phyloP scores from a whole-genome alignment of 2,888 invertebrate species.

The Lepidocyrtinus sp. region DNA sequence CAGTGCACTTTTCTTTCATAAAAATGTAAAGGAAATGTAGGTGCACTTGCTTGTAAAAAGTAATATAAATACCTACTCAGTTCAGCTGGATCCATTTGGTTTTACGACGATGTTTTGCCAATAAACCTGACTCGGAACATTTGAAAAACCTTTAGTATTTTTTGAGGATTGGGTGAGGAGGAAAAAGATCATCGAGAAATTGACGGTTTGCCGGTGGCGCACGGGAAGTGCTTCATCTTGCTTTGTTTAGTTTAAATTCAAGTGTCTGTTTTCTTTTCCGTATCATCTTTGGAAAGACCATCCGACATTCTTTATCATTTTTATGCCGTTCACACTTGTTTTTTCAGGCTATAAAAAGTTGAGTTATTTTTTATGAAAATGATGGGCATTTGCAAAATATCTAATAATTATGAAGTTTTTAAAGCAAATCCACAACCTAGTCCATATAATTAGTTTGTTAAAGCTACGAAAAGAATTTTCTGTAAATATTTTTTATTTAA shows the following conservation, averaged over 20 bases:
- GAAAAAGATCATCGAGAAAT: background rate
- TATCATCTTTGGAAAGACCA: background rate
- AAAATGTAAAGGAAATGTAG: background rate
- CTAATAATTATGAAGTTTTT: too few relatives aligned
- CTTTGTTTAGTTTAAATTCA: slow-evolving; percentile 16
- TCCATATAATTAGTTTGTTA: too few relatives aligned
- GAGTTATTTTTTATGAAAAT: too few relatives aligned
- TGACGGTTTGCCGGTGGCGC: slow-evolving; percentile 12
- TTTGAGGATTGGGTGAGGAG: background rate
- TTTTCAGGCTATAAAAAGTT: too few relatives aligned
- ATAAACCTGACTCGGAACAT: slow-evolving; percentile 41
- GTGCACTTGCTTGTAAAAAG: slow-evolving; percentile 8
- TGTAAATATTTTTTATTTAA: too few relatives aligned
- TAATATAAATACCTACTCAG: slow-evolving; percentile 49
- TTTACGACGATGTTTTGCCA: slow-evolving; percentile 57
- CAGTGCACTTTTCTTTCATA: background rate
- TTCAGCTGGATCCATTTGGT: slow-evolving; percentile 61
- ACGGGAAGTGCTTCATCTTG: background rate
- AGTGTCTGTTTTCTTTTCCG: slow-evolving; percentile 14
- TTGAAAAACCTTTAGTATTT: background rate
- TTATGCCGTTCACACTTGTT: too few relatives aligned
- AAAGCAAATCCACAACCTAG: too few relatives aligned
- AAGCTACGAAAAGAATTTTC: too few relatives aligned
- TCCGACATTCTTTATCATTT: too few relatives aligned
- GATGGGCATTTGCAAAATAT: too few relatives aligned